Evolutionary conservation across 2,113 vertebrate species (phyloP).

Genomic region (Xenus cinereus): DNA sequence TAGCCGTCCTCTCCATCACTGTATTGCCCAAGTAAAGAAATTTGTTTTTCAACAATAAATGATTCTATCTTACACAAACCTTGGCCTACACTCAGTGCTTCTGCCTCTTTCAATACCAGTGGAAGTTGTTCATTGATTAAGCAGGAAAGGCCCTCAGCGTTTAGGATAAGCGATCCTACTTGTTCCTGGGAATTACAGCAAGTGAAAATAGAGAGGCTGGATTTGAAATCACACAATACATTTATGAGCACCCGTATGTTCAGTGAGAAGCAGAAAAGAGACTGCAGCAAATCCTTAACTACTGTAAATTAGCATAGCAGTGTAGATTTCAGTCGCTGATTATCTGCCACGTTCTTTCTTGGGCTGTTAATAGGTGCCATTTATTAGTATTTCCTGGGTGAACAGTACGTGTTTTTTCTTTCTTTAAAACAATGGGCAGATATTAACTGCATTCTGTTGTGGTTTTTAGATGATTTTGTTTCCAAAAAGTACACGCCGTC

Average conservation of each 20-base stretch:
- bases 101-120: background rate
- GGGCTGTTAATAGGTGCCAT: background rate
- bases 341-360: background rate
- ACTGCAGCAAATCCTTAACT: background rate
- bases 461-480: background rate
- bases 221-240: background rate
- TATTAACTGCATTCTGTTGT: background rate
- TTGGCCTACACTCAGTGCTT: background rate
- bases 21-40: background rate
- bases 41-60: background rate
- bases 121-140: background rate
- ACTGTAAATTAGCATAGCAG: background rate
- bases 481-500: background rate
- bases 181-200: background rate
- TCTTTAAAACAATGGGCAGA: background rate
- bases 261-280: background rate
- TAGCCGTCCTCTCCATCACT: background rate
- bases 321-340: background rate
- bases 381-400: background rate
- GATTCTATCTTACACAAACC: background rate
- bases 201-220: background rate
- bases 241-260: background rate
- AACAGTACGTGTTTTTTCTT: background rate
- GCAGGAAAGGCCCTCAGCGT: background rate
- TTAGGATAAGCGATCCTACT: background rate